Base-by-base conservation (phyloP, 2,113 vertebrate genomes). In the Dicerorhinus sumatrensis region DNA sequence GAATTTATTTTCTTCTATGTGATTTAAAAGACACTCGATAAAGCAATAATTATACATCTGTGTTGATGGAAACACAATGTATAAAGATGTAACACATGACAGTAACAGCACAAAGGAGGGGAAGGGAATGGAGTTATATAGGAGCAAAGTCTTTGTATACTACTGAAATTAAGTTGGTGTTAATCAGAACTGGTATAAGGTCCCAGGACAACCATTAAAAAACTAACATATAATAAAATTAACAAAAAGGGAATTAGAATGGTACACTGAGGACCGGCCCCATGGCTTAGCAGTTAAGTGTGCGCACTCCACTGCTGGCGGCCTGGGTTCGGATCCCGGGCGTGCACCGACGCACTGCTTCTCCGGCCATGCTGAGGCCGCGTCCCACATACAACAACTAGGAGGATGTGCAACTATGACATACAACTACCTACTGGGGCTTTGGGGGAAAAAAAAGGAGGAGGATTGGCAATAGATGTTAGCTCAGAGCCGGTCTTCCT, bases 1-100 rank as follows among this genome's bases (percentile, higher is more conserved):
- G 67, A 58, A 42, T 63, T 91, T 70, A 54, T 79, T 91, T 83
- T 95, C 51, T 76, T n/a, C 88, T 83, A 39, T 17, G 25, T 89
- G 54, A 84, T 54, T 58, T 80, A 82, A 88, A 94, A 87, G 25
- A 77, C 25, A 65, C 9, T 92, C 84, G 25, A 23, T 83, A 69
- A 87, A 73, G 23, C 46, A 81, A 6, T 84, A 89, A 36, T 69
- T 54, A 91, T 42, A 12, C 62, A 51, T 6, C 62, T 79, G 51
- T 39, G 62, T 62, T 63, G n/a, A 89, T 63, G 16, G 29, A 21
- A 82, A 95, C 29, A 82, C 36, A 83, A 62, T n/a, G 11, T 29
- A 62, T 48, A 70, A 85, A 85, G 20, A 91, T 54, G 8, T 77
- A 91, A 91, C 36, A 51, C 31, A 51, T 58, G 51, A 77, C 82